Conservation (phyloP, 2,113 vertebrate genomes). For the Gobiocypris rarus region DNA sequence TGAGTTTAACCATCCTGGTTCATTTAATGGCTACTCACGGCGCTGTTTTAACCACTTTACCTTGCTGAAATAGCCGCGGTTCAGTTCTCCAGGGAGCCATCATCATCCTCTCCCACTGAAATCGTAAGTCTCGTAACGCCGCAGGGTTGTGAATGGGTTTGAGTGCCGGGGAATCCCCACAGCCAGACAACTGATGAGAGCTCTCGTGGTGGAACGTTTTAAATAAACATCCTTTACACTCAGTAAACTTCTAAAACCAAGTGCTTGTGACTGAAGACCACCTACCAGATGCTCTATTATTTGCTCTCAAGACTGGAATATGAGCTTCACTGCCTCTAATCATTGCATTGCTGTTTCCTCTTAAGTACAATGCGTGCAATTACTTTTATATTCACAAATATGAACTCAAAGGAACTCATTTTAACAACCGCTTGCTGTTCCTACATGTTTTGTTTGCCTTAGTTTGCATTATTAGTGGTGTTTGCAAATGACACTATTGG, state of each 20-base stretch:
- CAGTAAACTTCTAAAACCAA: constrained; percentile 27
- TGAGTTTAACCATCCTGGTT: not conserved
- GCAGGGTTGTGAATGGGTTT: not conserved
- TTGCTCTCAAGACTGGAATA: not conserved
- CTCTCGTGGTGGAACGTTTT: not conserved
- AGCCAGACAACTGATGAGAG: constrained; percentile 27
- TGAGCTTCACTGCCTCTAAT: constrained; percentile 14
- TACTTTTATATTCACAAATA: not conserved
- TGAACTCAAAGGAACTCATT: not conserved
- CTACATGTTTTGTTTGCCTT: not conserved
- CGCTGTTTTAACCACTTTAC: constrained; percentile 3
- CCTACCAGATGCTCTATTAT: constrained; percentile 27
- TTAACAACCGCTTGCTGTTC: not conserved
- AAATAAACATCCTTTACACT: constrained; percentile 40
- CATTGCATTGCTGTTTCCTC: not conserved
- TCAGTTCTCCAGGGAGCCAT: not conserved
- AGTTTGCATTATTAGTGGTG: not conserved
- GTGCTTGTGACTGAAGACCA: constrained; percentile 21
- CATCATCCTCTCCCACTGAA: constrained; percentile 6
- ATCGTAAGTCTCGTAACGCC: not conserved
- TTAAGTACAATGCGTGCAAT: constrained; percentile 4
- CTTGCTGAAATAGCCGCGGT: not conserved
- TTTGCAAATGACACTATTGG: not conserved
- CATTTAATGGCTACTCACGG: not conserved
- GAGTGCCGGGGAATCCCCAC: constrained; percentile 31